Base-by-base conservation (phyloP, 2,113 vertebrate species). In the Oceanites oceanicus region DNA sequence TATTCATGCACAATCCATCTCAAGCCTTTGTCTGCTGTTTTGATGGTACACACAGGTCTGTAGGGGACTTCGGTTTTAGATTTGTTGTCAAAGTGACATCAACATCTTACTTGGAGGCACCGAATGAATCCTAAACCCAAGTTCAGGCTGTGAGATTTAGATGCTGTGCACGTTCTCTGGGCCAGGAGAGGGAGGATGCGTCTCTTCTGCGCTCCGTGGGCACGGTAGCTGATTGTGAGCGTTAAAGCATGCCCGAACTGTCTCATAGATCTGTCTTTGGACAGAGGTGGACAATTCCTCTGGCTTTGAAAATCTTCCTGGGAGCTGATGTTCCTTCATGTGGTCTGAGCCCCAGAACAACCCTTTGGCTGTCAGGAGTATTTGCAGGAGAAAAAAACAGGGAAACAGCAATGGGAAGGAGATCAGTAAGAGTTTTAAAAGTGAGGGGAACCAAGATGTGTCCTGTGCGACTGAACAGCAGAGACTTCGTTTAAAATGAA, bases 381-480 rank as follows among this genome's bases (percentile, higher is more conserved):
- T 77, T 77, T 77, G 11, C 9, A 38, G 47, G 36, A 16, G 0
- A 0, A 3, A 23, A 25, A 30, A 20, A 22, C 3, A 45, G 18
- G 29, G 26, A 75, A 91, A 72, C 4, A 32, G 56, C 56, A 65
- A 8, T 49, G 21, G 23, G n/a, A 67, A n/a, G n/a, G 42, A 87
- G 49, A 22, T 78, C 13, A 59, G 13, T 32, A 34, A 81, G 55
- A 34, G 40, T 70, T 83, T 70, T 74, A 42, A 50, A 92, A 76
- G 32, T 14, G 53, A 80, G 58, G 53, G 49, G 40, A 68, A 40
- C 12, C 10, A 44, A 42, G 40, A 42, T 32, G 19, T 70, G 34
- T n/a, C 15, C 32, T 50, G 32, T 15, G 38, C 2, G 7, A 70
- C 34, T 1, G 0, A 80, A 66, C 0, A 34, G 32, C 34, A 77